Evolutionary conservation across 1,140 invertebrate genomes (phyloP), one percentile per base, ranked within the genome.

Genomic region (Plutomurus gul): DNA sequence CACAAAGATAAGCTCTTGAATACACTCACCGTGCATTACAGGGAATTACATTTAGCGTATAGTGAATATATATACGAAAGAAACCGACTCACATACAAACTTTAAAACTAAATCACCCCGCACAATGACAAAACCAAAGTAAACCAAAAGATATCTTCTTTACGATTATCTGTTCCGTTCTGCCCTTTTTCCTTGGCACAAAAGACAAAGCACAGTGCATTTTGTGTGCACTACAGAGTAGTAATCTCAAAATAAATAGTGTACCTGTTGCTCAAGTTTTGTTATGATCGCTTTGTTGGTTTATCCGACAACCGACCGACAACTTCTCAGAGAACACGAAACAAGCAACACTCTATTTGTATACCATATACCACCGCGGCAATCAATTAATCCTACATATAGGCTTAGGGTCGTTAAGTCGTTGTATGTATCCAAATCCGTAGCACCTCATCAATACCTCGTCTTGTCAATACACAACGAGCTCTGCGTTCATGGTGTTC

Each of bases 1-100:
- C 40, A 75, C 37, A 72, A 72, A 72, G 70, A 43, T 72, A 40
- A 72, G 70, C 36, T 72, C 22, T 40, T 43, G 40, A 40, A 43
- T 72, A 25, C 30, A 70, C 60, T 51, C 25, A 49, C 3, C 30
- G 30, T 33, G 27, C 56, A 65, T 33, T 33, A 2, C 3, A 33
- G 27, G 0, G 4, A 16, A 33, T 60, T 51, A 51, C 8, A 30
- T 60, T 60, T 16, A 13, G n/a, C 39, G 7, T 13, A 43, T 1
- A 13, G 39, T 49, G 11, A 18, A 27, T 60, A 60, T 10, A n/a
- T 3, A 49, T 49, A 22, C 25, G 47, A 4, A 36, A 36, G 56
- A 65, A 33, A 65, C 10, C 56, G 56, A 65, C 56, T 27, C 8
- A 30, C 30, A 65, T 16, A 33, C 51, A 60, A 22, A 60, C 22